Evolutionary conservation across 1,140 invertebrate species (phyloP).

Genomic region (Chymomyza costata): DNA sequence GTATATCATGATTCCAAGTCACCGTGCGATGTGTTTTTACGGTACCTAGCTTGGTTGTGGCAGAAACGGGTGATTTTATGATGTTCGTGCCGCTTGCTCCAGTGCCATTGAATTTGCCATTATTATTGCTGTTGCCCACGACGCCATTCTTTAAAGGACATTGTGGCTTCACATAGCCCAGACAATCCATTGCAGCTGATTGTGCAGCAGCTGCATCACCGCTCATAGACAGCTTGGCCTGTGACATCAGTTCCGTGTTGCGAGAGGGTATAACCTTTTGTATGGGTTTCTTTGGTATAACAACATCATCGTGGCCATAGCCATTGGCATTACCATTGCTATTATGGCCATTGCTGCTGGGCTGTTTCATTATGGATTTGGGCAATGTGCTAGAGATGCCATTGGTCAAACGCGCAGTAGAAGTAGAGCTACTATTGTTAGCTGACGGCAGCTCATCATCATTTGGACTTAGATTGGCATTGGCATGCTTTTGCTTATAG

Average conservation of each 20-base stretch:
- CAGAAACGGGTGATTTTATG: slow-evolving; percentile 74
- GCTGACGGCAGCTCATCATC: slow-evolving; percentile 40
- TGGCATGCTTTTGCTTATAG: slow-evolving; percentile 77
- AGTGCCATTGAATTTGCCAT: slow-evolving; percentile 44
- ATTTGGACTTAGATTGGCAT: slow-evolving; percentile 60
- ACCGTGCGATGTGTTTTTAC: slow-evolving; percentile 65
- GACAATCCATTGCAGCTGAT: slow-evolving; percentile 55
- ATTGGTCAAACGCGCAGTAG: slow-evolving; percentile 28
- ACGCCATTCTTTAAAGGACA: slow-evolving; percentile 80
- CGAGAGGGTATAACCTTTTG: slow-evolving; percentile 79
- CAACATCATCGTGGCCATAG: slow-evolving; percentile 57
- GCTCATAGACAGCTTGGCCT: slow-evolving; percentile 20
- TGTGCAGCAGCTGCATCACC: too few relatives aligned
- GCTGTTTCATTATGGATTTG: slow-evolving; percentile 71
- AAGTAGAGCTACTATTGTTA: too few relatives aligned
- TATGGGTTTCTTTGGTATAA: slow-evolving; percentile 77
- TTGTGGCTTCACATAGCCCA: slow-evolving; percentile 83
- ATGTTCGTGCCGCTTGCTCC: slow-evolving; percentile 26
- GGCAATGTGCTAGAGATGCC: slow-evolving; percentile 46
- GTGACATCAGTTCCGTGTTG: slow-evolving; percentile 67
- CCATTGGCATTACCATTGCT: slow-evolving; percentile 31
- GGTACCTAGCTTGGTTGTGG: slow-evolving; percentile 44
- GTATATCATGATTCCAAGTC: slow-evolving; percentile 83
- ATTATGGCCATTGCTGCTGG: slow-evolving; percentile 42
- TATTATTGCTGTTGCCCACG: slow-evolving; percentile 22